These are phyloP conservation scores for Tachysurus vachellii DNA, from an alignment of 2,113 vertebrate genomes.

Conservation along the genomic window DNA sequence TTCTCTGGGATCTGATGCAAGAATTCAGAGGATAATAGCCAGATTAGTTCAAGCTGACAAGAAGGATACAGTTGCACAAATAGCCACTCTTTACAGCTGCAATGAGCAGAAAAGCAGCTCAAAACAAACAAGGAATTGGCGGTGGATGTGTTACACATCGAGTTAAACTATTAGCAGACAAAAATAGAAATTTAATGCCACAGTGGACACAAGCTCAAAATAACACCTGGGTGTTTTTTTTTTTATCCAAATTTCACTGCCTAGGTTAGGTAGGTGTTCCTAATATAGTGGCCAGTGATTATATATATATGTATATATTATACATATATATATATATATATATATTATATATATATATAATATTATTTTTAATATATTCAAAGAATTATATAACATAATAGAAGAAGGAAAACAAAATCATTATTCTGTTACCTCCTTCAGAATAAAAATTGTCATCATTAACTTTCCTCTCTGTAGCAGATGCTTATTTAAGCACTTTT, in stretches of 20 bases:
- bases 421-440: slow-evolving; percentile 50
- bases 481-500: slow-evolving; percentile 64
- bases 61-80: neutral
- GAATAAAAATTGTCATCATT: slow-evolving; percentile 48
- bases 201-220: neutral
- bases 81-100: neutral
- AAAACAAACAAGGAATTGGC: neutral
- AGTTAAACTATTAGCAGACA: neutral
- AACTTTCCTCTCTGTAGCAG: slow-evolving; percentile 40
- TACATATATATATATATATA: too few relatives aligned
- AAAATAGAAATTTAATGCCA: neutral
- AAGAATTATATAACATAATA: neutral
- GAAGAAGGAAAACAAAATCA: slow-evolving; percentile 8
- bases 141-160: too few relatives aligned
- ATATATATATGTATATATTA: too few relatives aligned
- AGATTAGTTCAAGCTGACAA: neutral
- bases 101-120: neutral
- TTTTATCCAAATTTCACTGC: neutral
- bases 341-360: too few relatives aligned
- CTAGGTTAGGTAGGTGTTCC: neutral
- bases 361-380: neutral
- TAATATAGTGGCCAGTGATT: neutral
- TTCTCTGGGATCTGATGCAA: neutral
- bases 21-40: neutral
- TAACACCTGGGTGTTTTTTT: neutral